phyloP scores from a whole-genome alignment of 2,888 invertebrate species.

The Cheilosia soror region DNA sequence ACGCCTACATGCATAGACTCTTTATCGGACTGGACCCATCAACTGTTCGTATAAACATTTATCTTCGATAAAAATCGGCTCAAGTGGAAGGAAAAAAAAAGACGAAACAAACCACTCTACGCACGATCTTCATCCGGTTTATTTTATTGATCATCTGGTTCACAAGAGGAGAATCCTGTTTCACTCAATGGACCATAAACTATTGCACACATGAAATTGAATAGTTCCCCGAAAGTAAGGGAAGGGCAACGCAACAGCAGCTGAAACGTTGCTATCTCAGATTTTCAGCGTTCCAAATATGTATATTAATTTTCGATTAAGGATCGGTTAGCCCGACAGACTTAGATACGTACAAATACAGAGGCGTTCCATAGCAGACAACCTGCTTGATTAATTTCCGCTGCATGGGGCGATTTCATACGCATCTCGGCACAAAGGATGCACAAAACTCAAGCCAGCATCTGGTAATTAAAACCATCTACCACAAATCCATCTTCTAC shows the following conservation, averaged over 20 bases:
- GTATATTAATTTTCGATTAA: slow-evolving; percentile 22
- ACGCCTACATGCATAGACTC: not conserved
- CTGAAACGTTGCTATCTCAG: slow-evolving; percentile 11
- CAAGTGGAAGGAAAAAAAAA: not conserved
- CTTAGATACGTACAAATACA: not conserved
- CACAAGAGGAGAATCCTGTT: not conserved
- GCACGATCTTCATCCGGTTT: not conserved
- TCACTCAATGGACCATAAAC: not conserved
- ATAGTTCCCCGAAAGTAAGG: slow-evolving; percentile 16
- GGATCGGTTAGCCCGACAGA: not conserved
- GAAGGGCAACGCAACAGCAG: not conserved
- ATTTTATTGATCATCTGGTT: not conserved
- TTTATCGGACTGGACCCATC: not conserved
- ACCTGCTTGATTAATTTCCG: slow-evolving; percentile 39
- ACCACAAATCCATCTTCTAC: not conserved
- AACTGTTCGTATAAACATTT: not conserved
- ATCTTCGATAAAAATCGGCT: not conserved
- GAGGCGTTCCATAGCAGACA: not conserved
- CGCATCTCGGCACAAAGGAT: slow-evolving; percentile 23
- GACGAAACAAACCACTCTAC: not conserved
- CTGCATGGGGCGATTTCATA: slow-evolving; percentile 34
- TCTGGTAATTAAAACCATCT: slow-evolving; percentile 5
- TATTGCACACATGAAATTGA: slow-evolving; percentile 1
- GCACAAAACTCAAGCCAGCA: not conserved
- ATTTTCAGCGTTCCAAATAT: not conserved